A percentile compares a stretch with the other conserved stretches of the same genome.
phyloP scores from a whole-genome alignment of 2,888 invertebrate genomes.

The Brachyptera putata region DNA sequence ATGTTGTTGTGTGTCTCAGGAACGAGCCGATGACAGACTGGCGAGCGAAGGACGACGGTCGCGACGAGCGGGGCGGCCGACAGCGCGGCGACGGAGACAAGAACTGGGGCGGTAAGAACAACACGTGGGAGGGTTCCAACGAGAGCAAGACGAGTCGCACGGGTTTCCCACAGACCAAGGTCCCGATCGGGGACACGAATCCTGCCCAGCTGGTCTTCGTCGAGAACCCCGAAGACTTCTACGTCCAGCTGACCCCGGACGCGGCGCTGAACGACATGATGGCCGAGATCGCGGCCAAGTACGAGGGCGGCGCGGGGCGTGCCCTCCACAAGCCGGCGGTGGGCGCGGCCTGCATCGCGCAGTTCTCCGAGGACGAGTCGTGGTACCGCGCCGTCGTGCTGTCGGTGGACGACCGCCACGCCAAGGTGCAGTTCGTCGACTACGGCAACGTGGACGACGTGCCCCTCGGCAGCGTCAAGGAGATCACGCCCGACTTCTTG shows the following conservation, averaged over 20 bases:
- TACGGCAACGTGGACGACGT: slow-evolving; percentile 37
- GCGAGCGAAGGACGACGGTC: neutral
- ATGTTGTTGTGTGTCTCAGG: no score
- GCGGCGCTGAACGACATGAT: slow-evolving; percentile 39
- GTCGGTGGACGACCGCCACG: slow-evolving; percentile 22
- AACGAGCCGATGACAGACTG: neutral
- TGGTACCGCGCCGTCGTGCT: slow-evolving; percentile 37
- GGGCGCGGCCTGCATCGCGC: slow-evolving; percentile 41
- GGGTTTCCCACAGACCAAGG: slow-evolving; percentile 34
- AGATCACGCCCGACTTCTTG: slow-evolving; percentile 17
- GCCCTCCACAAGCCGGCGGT: slow-evolving; percentile 34
- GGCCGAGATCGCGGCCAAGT: slow-evolving; percentile 38
- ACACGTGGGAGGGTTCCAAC: neutral
- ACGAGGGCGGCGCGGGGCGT: slow-evolving; percentile 38
- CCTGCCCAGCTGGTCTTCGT: slow-evolving; percentile 39
- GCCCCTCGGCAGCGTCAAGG: slow-evolving; percentile 28
- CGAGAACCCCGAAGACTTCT: slow-evolving; percentile 40
- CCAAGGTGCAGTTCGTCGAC: slow-evolving; percentile 36
- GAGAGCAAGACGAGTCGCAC: neutral
- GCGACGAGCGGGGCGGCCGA: neutral
- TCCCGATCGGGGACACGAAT: slow-evolving; percentile 38
- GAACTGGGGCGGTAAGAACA: neutral
- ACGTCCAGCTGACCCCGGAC: slow-evolving; percentile 41
- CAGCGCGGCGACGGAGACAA: neutral
- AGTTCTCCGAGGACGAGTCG: slow-evolving; percentile 37